Conservation (phyloP, 1,140 invertebrate genomes). For the Coptotermes formosanus region DNA sequence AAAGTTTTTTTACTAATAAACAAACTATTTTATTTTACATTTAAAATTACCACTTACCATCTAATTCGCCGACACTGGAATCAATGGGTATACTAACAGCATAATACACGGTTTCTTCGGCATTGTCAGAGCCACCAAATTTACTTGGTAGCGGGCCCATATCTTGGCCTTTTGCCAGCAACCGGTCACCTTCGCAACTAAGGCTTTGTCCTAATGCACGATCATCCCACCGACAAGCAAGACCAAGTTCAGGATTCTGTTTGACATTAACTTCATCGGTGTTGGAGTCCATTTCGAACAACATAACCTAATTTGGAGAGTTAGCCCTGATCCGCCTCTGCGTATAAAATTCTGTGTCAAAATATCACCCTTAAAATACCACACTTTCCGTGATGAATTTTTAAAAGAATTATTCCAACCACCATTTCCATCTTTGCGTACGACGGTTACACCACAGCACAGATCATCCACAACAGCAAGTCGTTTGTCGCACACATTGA, state of each 20-base stretch:
- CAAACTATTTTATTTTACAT: not conserved
- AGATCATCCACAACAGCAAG: too few species aligned
- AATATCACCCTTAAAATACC: too few species aligned
- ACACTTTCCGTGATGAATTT: too few species aligned
- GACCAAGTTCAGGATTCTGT: not conserved
- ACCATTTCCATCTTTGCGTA: too few species aligned
- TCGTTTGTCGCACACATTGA: too few species aligned
- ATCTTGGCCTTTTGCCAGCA: constrained; percentile 14
- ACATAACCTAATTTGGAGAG: not conserved
- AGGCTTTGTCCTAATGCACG: not conserved
- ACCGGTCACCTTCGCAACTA: not conserved
- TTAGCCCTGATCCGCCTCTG: not conserved
- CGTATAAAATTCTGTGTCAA: too few species aligned
- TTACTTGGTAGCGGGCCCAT: constrained; percentile 14
- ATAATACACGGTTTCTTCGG: constrained; percentile 40
- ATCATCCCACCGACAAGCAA: not conserved
- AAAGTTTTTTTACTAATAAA: not conserved
- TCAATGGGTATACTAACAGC: constrained; percentile 43
- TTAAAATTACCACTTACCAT: constrained; percentile 33
- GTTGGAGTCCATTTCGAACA: not conserved
- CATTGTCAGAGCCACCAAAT: not conserved
- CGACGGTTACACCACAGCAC: too few species aligned
- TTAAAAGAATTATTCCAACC: too few species aligned
- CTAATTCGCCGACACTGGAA: constrained; percentile 35
- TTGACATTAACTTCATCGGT: not conserved